Base-by-base conservation (phyloP, 2,113 vertebrate genomes). In the Zosterops japonicus region DNA sequence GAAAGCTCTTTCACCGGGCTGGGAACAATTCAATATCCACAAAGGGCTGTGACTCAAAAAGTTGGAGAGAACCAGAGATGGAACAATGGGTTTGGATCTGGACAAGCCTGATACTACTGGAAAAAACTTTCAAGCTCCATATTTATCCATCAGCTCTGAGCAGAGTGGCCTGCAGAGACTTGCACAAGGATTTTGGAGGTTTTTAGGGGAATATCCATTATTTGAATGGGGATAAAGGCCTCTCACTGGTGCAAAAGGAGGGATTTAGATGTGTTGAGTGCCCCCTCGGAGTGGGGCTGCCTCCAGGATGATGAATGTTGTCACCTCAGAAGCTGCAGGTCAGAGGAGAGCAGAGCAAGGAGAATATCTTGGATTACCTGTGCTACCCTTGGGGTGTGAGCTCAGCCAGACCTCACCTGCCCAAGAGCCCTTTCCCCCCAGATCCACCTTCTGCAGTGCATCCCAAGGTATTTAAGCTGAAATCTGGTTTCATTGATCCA, bases 401-500 rank as follows among this genome's bases (percentile, higher is more conserved):
- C 3, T 41, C 65, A 35, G 56, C 52, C 49, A 2, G 15, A 23
- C 4, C 49, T 56, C 67, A 12, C 65, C 64, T 12, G 2, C 33
- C 52, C 11, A 31, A 39, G 67, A 53, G 2, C 13, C 29, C 53
- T 42, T 16, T 10, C 13, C 7, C 36, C 71, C 61, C 74, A 50
- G 53, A 11, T 31, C 86, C 76, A 46, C 57, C 75, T 63, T 9
- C 65, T 35, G 49, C 2, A 1, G 8, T 12, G 52, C 79, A 27
- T 31, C 64, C 21, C 74, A 1, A 21, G 4, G 46, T 72, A 28
- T 69, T 79, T 68, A 65, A 91, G 67, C 63, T 36, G 42, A 85
- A 91, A 69, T 22, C 68, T 75, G 27, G 29, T 81, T 89, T 83
- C 92, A 96, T 97, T 94, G 95, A 97, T 96, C 94, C 85, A 35